Evolutionary conservation across 2,888 invertebrate species (phyloP), one percentile per base, ranked within the genome.

Genomic region (Cordilura impudica): DNA sequence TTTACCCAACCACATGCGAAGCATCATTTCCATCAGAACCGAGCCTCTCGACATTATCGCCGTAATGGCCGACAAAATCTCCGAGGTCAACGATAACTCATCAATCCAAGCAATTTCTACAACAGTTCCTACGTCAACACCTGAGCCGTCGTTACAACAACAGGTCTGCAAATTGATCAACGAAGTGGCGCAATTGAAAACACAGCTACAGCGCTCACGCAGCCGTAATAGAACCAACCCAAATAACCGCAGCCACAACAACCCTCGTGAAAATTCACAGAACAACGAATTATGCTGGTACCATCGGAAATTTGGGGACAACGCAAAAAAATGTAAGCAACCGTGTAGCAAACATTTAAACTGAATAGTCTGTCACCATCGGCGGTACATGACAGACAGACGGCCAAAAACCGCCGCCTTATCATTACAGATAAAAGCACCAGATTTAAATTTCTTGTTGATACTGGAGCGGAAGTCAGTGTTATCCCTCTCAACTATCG

Each of bases 11-110:
- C 63, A 71, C 31, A 77, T 84, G 14, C 82, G 81, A 7, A 39
- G 66, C 7, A 78, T 84, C 10, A 81, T 84, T 49, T 71, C 82
- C 4, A 71, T 82, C 2, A 85, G 81, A 31, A 69, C 66, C 7
- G 78, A 77, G 21, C 60, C 76, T 4, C 47, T 82, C 1, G 60
- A 73, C 7, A 75, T 73, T 39, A 53, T 83, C 29, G 71, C 79
- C 7, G 49, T 58, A n/a, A 39, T n/a, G n/a, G n/a, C n/a, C n/a
- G n/a, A n/a, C n/a, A n/a, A n/a, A n/a, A n/a, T n/a, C n/a, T n/a
- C n/a, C n/a, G n/a, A n/a, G n/a, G n/a, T n/a, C n/a, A n/a, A n/a
- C n/a, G n/a, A n/a, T n/a, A n/a, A n/a, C n/a, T 80, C 35, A 77
- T 81, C 12, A 81, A 83, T n/a, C n/a, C n/a, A n/a, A n/a, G n/a